phyloP scores from a whole-genome alignment of 2,888 invertebrate species.

The Leucophenga montana region DNA sequence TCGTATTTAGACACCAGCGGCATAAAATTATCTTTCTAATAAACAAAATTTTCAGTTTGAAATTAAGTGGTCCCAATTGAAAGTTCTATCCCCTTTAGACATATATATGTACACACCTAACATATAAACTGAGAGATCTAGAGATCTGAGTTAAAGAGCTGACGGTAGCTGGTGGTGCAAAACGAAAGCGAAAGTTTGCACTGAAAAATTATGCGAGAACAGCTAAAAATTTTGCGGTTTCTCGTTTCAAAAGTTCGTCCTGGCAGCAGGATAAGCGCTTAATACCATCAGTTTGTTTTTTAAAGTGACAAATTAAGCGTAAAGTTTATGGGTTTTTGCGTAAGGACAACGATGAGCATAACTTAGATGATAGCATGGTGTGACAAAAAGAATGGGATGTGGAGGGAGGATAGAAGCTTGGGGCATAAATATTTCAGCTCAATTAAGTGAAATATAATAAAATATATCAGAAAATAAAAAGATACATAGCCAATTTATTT shows the following conservation, averaged over 20 bases:
- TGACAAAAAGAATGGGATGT: no score
- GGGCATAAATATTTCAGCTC: slow-evolving; percentile 1
- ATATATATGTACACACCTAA: no score
- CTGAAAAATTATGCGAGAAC: neutral
- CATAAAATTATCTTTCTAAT: no score
- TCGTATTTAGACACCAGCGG: no score
- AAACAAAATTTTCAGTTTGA: no score
- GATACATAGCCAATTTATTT: slow-evolving; percentile 1
- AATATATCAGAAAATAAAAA: neutral
- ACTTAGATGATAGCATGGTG: no score
- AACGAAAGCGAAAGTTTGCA: neutral
- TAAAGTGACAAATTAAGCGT: slow-evolving; percentile 18
- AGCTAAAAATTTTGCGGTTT: slow-evolving; percentile 9
- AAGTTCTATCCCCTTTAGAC: no score
- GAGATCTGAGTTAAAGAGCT: no score
- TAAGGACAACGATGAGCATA: neutral
- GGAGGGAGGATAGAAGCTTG: neutral
- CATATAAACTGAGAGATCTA: no score
- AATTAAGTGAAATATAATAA: slow-evolving; percentile 16
- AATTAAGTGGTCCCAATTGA: no score
- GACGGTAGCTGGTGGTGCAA: no score
- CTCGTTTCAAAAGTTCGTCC: slow-evolving; percentile 12
- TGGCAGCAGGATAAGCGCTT: slow-evolving; percentile 18
- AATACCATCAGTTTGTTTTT: slow-evolving; percentile 7
- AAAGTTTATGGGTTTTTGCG: slow-evolving; percentile 18